These are phyloP conservation scores for Rotaria magnacalcarata DNA, from an alignment of 2,888 invertebrate species.

Conservation along the genomic window DNA sequence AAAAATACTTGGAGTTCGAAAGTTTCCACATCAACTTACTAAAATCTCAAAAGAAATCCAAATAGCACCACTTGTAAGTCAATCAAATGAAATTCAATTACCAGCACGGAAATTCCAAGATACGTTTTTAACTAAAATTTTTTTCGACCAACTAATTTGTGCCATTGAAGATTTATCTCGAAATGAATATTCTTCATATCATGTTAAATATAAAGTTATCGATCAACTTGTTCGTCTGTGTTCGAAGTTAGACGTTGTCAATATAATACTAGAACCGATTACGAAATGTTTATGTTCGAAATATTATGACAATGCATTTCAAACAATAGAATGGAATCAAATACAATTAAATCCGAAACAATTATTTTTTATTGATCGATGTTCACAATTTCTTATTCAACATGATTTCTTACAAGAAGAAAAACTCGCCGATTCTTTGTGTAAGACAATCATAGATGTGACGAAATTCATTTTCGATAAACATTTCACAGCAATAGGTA, in stretches of 20 bases:
- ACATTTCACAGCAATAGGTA: neutral
- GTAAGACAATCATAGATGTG: neutral
- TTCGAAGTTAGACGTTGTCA: neutral
- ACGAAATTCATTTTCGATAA: neutral
- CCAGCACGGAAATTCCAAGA: neutral
- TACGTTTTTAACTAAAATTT: neutral
- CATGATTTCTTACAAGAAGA: neutral
- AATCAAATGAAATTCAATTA: neutral
- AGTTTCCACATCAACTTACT: no score
- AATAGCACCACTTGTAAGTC: no score
- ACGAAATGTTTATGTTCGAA: slow-evolving; percentile 23
- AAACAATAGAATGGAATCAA: neutral
- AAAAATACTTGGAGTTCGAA: no score
- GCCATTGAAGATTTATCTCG: neutral
- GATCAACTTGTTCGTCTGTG: neutral
- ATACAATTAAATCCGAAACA: neutral
- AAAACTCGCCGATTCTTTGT: neutral
- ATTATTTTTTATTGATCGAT: neutral
- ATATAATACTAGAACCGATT: neutral
- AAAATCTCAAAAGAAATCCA: no score
- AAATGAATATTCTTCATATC: neutral
- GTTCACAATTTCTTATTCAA: neutral
- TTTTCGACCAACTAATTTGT: neutral
- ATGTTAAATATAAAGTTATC: slow-evolving; percentile 25
- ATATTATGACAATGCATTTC: neutral